Evolutionary conservation across 2,113 vertebrate genomes (phyloP).

Genomic region (Petrocephalus zakoni): DNA sequence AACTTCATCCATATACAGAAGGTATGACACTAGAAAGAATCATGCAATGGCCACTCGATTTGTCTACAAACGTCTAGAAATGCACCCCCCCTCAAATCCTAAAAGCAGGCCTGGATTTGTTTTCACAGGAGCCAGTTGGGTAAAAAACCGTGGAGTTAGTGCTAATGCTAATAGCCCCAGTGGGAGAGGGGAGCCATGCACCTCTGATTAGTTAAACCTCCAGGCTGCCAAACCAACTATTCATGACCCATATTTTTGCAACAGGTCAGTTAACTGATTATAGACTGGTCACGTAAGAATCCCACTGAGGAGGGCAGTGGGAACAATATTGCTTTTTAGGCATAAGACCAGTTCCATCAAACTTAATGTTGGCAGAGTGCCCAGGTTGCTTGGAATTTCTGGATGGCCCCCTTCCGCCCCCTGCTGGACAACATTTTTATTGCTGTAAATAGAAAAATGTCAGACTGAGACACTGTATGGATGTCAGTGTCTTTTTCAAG

Average conservation of each 20-base stretch:
- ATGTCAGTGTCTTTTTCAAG: not conserved
- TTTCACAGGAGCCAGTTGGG: not conserved
- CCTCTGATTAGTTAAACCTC: not conserved
- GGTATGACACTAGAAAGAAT: not conserved
- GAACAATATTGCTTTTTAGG: not conserved
- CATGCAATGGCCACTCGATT: not conserved
- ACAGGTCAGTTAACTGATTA: slow-evolving; percentile 6
- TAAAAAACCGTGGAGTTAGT: not conserved
- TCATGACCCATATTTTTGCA: slow-evolving; percentile 5
- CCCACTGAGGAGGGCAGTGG: not conserved
- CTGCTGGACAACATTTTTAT: slow-evolving; percentile 4
- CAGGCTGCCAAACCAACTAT: not conserved
- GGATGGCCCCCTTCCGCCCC: not conserved
- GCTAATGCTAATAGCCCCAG: not conserved
- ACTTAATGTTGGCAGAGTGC: not conserved
- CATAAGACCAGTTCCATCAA: not conserved
- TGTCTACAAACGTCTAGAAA: not conserved
- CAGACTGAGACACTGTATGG: not conserved
- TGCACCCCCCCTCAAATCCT: not conserved
- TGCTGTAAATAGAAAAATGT: not conserved
- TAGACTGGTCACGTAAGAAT: not conserved
- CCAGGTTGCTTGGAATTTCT: not conserved
- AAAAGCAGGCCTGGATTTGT: not conserved
- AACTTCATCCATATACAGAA: not conserved
- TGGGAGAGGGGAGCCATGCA: not conserved